Evolutionary conservation across 2,113 vertebrate genomes (phyloP).

Genomic region (Apodemus speciosus): DNA sequence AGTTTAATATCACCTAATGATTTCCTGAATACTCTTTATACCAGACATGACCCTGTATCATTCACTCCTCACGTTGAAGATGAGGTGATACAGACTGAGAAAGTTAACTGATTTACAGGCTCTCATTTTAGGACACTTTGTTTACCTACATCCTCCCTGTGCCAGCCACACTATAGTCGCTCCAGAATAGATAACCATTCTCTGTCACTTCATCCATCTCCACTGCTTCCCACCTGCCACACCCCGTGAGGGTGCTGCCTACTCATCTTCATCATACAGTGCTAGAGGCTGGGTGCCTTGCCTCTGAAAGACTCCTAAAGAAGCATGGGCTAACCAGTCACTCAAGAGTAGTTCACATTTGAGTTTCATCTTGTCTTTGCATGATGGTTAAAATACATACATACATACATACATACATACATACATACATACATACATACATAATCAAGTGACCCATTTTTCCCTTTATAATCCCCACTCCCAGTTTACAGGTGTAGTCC

Average conservation of each 20-base stretch:
- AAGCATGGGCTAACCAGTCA: background rate
- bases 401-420: background rate
- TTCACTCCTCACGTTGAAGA: conserved; percentile 31
- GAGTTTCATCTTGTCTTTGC: conserved; percentile 14
- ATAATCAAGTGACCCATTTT: background rate
- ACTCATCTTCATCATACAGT: background rate
- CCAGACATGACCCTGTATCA: background rate
- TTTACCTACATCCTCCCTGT: background rate
- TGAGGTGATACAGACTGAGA: conserved; percentile 1
- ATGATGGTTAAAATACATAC: background rate
- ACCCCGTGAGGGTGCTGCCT: background rate
- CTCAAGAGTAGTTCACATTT: background rate
- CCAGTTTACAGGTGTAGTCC: background rate
- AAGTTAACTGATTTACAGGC: background rate
- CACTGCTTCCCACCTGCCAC: background rate
- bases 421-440: too few species aligned
- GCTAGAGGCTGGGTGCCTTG: background rate
- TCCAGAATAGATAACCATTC: conserved; percentile 36
- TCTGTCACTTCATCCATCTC: background rate
- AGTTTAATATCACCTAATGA: conserved; percentile 1
- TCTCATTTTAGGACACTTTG: conserved; percentile 20
- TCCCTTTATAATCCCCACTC: background rate
- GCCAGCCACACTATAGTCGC: conserved; percentile 19
- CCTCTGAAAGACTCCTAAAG: background rate
- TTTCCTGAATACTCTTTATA: background rate